Evolutionary conservation across 2,113 vertebrate species (phyloP).

Genomic region (Trichomycterus rosablanca): DNA sequence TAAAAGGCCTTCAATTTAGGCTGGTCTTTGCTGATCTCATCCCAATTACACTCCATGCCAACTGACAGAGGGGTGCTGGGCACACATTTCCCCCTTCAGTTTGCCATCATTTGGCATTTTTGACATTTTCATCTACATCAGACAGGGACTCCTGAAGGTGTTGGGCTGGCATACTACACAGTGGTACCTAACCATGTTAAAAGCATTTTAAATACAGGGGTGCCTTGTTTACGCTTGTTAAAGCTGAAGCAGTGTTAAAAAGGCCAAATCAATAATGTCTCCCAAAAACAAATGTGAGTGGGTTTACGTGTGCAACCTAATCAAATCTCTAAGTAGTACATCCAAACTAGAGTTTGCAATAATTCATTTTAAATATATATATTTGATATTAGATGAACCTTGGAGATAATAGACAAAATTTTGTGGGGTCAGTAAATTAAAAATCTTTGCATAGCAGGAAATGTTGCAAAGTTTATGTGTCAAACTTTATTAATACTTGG

Average conservation of each 20-base stretch:
- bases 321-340: neutral
- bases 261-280: conserved; percentile 36
- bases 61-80: conserved; percentile 40
- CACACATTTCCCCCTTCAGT: conserved; percentile 47
- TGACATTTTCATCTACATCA: conserved; percentile 47
- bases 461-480: no score
- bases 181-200: conserved; percentile 47
- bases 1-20: conserved; percentile 25
- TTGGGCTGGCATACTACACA: conserved; percentile 49
- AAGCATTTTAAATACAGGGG: conserved; percentile 44
- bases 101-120: conserved; percentile 45
- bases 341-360: no score
- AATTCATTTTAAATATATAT: no score
- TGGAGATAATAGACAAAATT: no score
- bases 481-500: no score
- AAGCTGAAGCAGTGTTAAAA: conserved; percentile 48
- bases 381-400: no score
- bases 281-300: neutral
- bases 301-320: neutral
- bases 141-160: conserved; percentile 50
- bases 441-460: no score
- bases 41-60: conserved; percentile 7
- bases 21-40: conserved; percentile 20
- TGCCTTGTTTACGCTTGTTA: conserved; percentile 42
- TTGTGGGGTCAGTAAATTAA: no score